Base-by-base conservation (phyloP, 2,888 invertebrate genomes). In the Watsonalla binaria region DNA sequence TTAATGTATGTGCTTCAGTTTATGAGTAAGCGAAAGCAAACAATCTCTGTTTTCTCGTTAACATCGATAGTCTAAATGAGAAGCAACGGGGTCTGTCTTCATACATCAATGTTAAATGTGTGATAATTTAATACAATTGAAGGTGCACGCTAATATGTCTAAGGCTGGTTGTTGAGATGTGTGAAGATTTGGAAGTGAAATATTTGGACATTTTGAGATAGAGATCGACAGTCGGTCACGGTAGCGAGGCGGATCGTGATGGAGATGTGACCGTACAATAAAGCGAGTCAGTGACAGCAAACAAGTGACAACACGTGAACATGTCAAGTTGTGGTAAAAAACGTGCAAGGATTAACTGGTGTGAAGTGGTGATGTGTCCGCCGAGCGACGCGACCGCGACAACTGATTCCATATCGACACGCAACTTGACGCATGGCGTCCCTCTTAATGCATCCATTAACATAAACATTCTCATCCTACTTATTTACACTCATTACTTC, bases 401-500 rank as follows among this genome's bases (percentile, higher is more conserved):
- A 58, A 65, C 66, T 70, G 82, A 80, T 78, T 70, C 74, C 71
- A 77, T 76, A 80, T 82, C 84, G 74, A 82, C 87, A 87, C 84
- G 87, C 86, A 70, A 86, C 76, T 83, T 85, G 83, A 86, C 79
- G 76, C 76, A 84, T 77, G 72, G 74, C 73, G 66, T 72, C 72
- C 66, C 69, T 67, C 76, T 80, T 78, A 78, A 80, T 77, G 76
- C 76, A 68, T 70, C 72, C 77, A 82, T 82, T 82, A 75, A 78
- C 76, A 80, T 83, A 72, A 71, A 72, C 71, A 70, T 70, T 77
- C 69, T 63, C 70, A 66, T 69, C 66, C 71, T 67, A 68, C 65
- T 59, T 66, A 68, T 65, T 70, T 59, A 62, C 68, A 73, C 76
- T 73, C 74, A 68, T 63, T 57, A 58, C 59, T 56, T 63, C 62